Evolutionary conservation across 2,113 vertebrate species (phyloP), one percentile per base, ranked within the genome.

Genomic region (Clarias gariepinus): DNA sequence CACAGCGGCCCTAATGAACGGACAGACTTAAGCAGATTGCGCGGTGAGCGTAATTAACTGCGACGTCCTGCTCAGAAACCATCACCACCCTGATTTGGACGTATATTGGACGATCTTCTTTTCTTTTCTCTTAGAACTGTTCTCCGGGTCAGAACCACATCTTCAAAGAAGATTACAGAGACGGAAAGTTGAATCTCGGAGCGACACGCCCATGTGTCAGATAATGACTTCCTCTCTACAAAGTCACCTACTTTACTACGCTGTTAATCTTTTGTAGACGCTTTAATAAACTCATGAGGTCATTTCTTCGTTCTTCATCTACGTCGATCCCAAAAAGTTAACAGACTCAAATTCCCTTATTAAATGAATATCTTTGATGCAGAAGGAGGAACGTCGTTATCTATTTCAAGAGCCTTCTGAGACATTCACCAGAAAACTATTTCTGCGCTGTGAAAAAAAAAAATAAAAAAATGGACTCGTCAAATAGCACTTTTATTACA

Each of bases 261-360:
- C 63, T 86, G 77, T 91, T 91, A 92, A 93, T 93, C 90, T 93
- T 90, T 91, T 89, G 89, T 91, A 90, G 91, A 89, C 60, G 77
- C 90, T 91, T 93, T 92, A 93, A 47, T 89, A 93, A 90, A 92
- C 93, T 92, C 88, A 89, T 92, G 90, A 92, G 89, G 84, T 83
- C 88, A 81, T 91, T 90, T 88, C 85, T 85, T 58, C 84, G 6
- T 91, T 90, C 87, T 88, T 89, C 91, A 89, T 89, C 86, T 92
- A 86, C 58, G 63, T 90, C 79, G 89, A 87, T 90, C 86, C 78
- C 84, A 81, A 58, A 84, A 91, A 58, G 87, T 89, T 84, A 87
- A 93, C 88, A 82, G 78, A 91, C 84, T 71, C 81, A 80, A 87
- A 88, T 64, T 78, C 84, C 86, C 81, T 85, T 82, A 89, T 91